Evolutionary conservation across 2,888 invertebrate species (phyloP).

Genomic region (Ctena decussata): DNA sequence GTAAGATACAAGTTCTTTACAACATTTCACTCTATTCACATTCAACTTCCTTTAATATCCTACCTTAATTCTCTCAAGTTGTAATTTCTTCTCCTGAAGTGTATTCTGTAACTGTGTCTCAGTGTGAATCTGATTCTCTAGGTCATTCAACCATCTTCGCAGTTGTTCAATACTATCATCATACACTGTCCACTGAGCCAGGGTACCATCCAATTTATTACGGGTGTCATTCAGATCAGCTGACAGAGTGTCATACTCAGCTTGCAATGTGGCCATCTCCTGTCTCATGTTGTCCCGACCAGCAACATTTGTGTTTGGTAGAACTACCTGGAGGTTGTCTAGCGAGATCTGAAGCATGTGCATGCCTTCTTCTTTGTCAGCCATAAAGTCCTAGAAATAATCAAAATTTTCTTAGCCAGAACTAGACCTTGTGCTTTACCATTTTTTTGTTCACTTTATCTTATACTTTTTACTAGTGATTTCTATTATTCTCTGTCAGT

Average conservation of each 20-base stretch:
- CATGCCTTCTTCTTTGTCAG: conserved; percentile 82
- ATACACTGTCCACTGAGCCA: conserved; percentile 97
- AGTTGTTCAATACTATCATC: conserved; percentile 94
- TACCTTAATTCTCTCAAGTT: conserved; percentile 95
- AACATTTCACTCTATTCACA: no score
- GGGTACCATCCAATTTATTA: conserved; percentile 93
- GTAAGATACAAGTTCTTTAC: no score
- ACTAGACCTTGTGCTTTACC: no score
- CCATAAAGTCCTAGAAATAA: conserved; percentile 77
- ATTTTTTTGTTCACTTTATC: no score
- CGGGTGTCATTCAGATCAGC: conserved; percentile 91
- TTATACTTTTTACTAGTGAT: no score
- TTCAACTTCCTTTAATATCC: background rate
- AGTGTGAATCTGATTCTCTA: conserved; percentile 93
- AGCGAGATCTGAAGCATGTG: conserved; percentile 83
- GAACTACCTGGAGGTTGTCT: conserved; percentile 83
- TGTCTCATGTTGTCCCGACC: conserved; percentile 95
- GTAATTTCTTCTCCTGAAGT: conserved; percentile 83
- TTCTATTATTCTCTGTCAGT: no score
- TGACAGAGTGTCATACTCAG: conserved; percentile 95
- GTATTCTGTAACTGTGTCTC: conserved; percentile 90
- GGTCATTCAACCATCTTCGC: conserved; percentile 92
- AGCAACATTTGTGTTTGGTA: conserved; percentile 95
- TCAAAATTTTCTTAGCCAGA: no score
- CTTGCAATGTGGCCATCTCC: conserved; percentile 93